A percentile compares a stretch with the other conserved stretches of the same genome.
Conservation (phyloP, 2,797 vertebrate species). For the Hoplostethus mediterraneus region DNA sequence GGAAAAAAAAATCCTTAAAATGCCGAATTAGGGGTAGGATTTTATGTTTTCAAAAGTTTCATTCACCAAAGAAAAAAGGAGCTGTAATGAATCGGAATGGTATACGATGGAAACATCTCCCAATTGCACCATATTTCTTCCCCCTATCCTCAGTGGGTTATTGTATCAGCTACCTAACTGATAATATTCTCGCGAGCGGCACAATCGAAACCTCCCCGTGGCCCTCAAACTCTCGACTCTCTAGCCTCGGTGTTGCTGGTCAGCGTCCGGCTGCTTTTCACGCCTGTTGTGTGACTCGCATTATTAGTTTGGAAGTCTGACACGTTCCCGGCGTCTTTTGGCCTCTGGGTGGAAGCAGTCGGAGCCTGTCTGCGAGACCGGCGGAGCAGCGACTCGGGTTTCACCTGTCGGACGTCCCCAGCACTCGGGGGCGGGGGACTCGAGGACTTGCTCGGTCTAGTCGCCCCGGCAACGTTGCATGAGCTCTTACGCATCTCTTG, state of each 20-base stretch:
- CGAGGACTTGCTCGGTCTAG: conserved; percentile 71
- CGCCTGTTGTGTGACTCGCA: conserved; percentile 64
- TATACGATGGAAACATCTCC: no score
- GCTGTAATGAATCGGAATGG: no score
- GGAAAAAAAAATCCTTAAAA: no score
- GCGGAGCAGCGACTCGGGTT: conserved; percentile 65
- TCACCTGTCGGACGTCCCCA: conserved; percentile 65
- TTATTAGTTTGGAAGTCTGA: conserved; percentile 74
- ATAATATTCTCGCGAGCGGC: no score
- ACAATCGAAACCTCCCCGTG: conserved; percentile 5
- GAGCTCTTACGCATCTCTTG: conserved; percentile 27
- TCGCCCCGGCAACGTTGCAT: conserved; percentile 54
- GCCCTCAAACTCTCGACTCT: conserved; percentile 7
- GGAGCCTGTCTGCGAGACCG: conserved; percentile 65
- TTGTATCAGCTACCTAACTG: no score
- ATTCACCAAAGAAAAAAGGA: no score
- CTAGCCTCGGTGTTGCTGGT: not conserved
- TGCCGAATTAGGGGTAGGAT: no score
- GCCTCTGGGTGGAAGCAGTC: conserved; percentile 55
- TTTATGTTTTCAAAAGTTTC: no score
- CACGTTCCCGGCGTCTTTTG: conserved; percentile 58
- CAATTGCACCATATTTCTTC: no score
- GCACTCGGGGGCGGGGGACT: conserved; percentile 6
- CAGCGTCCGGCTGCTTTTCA: conserved; percentile 57
- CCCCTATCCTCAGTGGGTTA: no score